Base-by-base conservation (phyloP, 2,888 invertebrate genomes). In the Marasmarcha lunaedactyla region DNA sequence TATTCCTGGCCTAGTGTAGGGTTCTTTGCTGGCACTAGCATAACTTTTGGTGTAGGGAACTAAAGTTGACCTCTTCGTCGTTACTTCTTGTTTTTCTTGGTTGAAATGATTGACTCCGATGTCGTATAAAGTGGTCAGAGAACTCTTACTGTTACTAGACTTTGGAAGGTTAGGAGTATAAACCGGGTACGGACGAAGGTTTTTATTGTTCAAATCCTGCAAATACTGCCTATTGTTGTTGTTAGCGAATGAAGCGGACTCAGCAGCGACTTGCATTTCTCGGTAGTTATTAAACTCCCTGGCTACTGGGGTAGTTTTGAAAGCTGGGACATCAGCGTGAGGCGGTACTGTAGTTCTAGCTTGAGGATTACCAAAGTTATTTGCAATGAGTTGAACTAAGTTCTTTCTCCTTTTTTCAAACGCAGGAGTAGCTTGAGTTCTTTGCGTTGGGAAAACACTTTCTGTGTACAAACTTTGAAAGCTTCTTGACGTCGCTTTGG, bases 221-320 rank as follows among this genome's bases (percentile, higher is more conserved):
- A 81, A 53, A 43, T 65, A 74, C 49, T 84, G 78, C 40, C 77
- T 65, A 47, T 79, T 74, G 44, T 81, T 79, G 40, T 76, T 81
- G 30, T 87, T 86, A 1, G 87, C 88, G 57, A 93, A 93, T 0
- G 93, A 91, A 0, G 91, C 90, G 5, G 90, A 89, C 67, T 93
- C 93, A 6, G 93, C 91, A 0, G 89, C 86, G 1, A 89, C 85
- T 60, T 92, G 92, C 57, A 87, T 86, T 65, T 92, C 91, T 44
- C 69, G 84, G 1, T 76, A 52, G n/a, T 70, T 71, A 42, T 60
- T 83, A 20, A 67, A 56, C 42, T 85, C 85, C 3, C 72, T 71
- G 0, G 74, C 63, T 10, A 76, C 55, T 35, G 71, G 47, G 6
- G 73, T 68, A n/a, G 62, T 64, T 54, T 65, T 71, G 33, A 65